Evolutionary conservation across 2,113 vertebrate species (phyloP).

Genomic region (Perccottus glenii): DNA sequence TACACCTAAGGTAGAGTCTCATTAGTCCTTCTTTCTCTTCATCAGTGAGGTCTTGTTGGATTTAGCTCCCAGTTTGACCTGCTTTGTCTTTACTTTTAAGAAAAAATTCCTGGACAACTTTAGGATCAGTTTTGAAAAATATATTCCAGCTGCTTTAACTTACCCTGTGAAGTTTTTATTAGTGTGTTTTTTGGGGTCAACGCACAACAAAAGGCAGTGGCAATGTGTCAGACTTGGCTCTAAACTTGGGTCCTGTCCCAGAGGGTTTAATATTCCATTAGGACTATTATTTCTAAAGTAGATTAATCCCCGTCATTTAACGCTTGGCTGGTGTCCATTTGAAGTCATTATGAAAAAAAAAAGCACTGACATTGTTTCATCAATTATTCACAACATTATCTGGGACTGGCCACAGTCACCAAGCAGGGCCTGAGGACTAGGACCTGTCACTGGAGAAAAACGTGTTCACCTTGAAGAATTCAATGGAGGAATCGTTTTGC

Average conservation of each 20-base stretch:
- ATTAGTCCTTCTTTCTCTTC: not conserved
- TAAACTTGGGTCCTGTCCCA: slow-evolving; percentile 51
- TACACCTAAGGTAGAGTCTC: too few relatives aligned
- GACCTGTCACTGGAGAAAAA: slow-evolving; percentile 45
- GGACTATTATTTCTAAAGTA: slow-evolving; percentile 76
- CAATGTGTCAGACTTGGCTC: slow-evolving; percentile 51
- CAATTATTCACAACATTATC: slow-evolving; percentile 74
- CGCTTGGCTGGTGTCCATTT: slow-evolving; percentile 76
- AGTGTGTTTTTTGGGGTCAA: slow-evolving; percentile 63
- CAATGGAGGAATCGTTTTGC: slow-evolving; percentile 34
- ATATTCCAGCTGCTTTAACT: slow-evolving; percentile 36
- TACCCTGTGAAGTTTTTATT: slow-evolving; percentile 65
- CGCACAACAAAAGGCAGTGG: slow-evolving; percentile 34
- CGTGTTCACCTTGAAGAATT: slow-evolving; percentile 44
- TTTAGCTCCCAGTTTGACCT: slow-evolving; percentile 16
- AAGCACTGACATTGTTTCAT: slow-evolving; percentile 69
- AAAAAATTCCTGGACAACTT: slow-evolving; percentile 16
- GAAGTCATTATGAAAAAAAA: slow-evolving; percentile 75
- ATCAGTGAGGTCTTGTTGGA: not conserved
- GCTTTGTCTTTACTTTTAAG: slow-evolving; percentile 14
- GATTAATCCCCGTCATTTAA: slow-evolving; percentile 80
- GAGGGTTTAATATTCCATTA: slow-evolving; percentile 72
- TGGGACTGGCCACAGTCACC: slow-evolving; percentile 52
- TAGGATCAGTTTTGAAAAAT: slow-evolving; percentile 20
- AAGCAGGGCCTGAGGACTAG: slow-evolving; percentile 28